Evolutionary conservation across 2,888 invertebrate genomes (phyloP).

Genomic region (Ochlodes sylvanus): DNA sequence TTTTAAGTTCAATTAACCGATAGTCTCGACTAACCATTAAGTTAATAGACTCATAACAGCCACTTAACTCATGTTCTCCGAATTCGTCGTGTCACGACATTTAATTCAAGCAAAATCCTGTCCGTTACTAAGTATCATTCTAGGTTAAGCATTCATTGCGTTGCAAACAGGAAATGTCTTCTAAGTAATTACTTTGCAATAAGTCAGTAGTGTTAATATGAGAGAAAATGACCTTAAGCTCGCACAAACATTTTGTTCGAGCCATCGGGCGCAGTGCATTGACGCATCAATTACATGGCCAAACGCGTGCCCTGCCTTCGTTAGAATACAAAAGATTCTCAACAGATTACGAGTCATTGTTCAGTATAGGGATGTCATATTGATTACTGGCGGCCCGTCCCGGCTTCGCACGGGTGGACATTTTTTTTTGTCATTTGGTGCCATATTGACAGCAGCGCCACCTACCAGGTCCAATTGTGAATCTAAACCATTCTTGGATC

Average conservation of each 20-base stretch:
- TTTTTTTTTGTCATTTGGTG: too few relatives aligned
- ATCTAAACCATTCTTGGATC: too few relatives aligned
- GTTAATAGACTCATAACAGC: background rate
- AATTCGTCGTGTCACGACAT: background rate
- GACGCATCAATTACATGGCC: conserved; percentile 66
- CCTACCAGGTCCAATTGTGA: too few relatives aligned
- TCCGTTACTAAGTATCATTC: background rate
- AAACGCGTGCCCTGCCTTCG: conserved; percentile 69
- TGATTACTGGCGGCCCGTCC: too few relatives aligned
- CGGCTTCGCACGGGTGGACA: too few relatives aligned
- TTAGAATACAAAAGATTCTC: conserved; percentile 71
- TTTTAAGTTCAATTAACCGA: conserved; percentile 3
- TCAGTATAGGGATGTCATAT: conserved; percentile 34
- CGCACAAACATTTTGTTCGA: conserved; percentile 41
- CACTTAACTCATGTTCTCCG: background rate
- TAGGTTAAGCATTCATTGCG: background rate
- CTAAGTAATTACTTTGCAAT: background rate
- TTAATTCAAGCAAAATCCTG: background rate
- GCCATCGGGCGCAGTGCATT: conserved; percentile 44
- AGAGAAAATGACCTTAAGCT: background rate
- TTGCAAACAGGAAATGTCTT: background rate
- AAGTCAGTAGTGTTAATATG: too few relatives aligned
- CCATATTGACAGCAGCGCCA: too few relatives aligned
- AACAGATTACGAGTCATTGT: conserved; percentile 64
- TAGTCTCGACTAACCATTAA: background rate